These are phyloP conservation scores for Fringilla coelebs DNA, from an alignment of 2,797 vertebrate species.

Conservation along the genomic window DNA sequence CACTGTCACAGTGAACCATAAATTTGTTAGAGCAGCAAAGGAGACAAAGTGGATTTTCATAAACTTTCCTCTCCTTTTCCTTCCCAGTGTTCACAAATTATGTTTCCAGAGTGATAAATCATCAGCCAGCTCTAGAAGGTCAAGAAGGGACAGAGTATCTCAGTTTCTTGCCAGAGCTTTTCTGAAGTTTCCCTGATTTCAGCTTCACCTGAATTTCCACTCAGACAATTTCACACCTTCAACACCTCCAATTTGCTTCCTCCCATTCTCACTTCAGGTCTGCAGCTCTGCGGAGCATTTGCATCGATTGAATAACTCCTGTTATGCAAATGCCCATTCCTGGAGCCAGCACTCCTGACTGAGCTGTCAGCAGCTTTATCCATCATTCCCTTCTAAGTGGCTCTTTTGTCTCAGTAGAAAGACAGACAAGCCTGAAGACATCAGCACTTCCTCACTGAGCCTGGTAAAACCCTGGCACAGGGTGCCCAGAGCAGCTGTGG, in stretches of 20 bases:
- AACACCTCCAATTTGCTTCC: background rate
- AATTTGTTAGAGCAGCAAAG: background rate
- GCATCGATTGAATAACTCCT: background rate
- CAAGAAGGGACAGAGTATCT: background rate
- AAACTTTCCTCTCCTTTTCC: background rate
- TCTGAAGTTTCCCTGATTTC: background rate
- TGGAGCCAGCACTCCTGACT: background rate
- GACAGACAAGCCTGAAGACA: background rate
- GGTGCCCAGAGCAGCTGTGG: background rate
- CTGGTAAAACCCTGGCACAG: background rate
- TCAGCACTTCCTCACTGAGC: background rate
- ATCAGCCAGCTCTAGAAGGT: background rate
- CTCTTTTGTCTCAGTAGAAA: background rate
- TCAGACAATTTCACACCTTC: background rate
- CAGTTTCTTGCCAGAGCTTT: background rate
- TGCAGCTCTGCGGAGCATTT: background rate
- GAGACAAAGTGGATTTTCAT: background rate
- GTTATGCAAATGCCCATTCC: background rate
- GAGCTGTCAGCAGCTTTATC: background rate
- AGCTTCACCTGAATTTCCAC: background rate
- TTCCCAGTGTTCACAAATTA: background rate
- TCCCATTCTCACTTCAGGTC: background rate
- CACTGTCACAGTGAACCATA: accelerated
- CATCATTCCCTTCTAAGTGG: accelerated
- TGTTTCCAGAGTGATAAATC: background rate